Evolutionary conservation across 2,888 invertebrate species (phyloP), one percentile per base, ranked within the genome.

Genomic region (Seira sanloemensis): DNA sequence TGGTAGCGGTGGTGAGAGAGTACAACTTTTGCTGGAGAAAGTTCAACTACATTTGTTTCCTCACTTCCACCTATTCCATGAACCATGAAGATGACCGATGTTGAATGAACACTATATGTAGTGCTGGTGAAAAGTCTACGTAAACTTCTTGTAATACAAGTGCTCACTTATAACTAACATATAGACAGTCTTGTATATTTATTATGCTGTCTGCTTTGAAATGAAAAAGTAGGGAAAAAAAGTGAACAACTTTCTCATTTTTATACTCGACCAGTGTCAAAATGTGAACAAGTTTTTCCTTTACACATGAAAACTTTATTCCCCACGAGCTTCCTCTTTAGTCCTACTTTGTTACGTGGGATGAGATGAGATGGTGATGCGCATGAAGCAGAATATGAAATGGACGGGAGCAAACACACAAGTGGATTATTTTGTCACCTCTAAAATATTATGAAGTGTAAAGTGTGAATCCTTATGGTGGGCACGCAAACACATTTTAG

Each of bases 21-120:
- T 54, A 72, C 25, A 72, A 72, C 50, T 72, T 72, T 23, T 50
- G 16, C 54, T 69, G 46, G 23, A 5, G 24, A 23, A n/a, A 54
- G n/a, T 72, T 54, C 50, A 21, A 67, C 4, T 21, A 27, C 23
- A 50, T 21, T 46, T 7, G 19, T 50, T 25, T 25, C 18, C 26
- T 26, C 37, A 37, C 12, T 37, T 37, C 37, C 37, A 7, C 12
- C 37, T 37, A 4, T 37, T 4, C 37, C 37, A 7, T 37, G 5
- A 37, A 37, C 37, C 12, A 37, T 37, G 37, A 37, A 12, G 37
- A 37, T 37, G 37, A 12, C 12, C 37, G 5, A 37, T 37, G 4
- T 37, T 37, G 37, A 37, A 4, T 37, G 37, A 37, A n/a, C n/a
- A n/a, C n/a, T n/a, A n/a, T n/a, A n/a, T n/a, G n/a, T n/a, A n/a